Evolutionary conservation across 53 echinoderm and acorn worm genomes (phyloP), one percentile per base, ranked within the genome.

Genomic region (Echinometra lucunter): DNA sequence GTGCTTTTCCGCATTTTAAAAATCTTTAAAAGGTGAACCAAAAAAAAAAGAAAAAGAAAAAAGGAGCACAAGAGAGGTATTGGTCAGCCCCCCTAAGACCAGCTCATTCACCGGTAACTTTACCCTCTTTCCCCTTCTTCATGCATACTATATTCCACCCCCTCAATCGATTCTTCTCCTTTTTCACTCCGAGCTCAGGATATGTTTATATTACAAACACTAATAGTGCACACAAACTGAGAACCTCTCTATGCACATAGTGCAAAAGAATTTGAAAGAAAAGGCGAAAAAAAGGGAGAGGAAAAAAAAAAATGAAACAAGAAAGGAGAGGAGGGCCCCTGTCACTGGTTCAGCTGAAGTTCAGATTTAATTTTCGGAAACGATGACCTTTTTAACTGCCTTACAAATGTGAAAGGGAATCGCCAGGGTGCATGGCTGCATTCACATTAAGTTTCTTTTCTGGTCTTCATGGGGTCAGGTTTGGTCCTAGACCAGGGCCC

Each of bases 301-400:
- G n/a, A 57, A 49, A n/a, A 49, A 25, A 16, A 89, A 27, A 90
- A 60, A 66, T 18, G 66, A 57, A 25, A 66, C 32, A 15, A 40
- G 23, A 38, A 28, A 56, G 55, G 88, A 55, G 88, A 88, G 88
- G 34, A 18, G 88, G 56, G 88, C 38, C 38, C 78, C 32, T 5
- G 58, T 38, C 11, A 37, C 13, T 58, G 58, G 90, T 56, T 90
- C 90, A 90, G 63, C 38, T 4, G 63, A 37, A 90, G 90, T 90
- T 90, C 90, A 90, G 90, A 58, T 57, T 58, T 58, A 58, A 58
- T 90, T 90, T 90, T 90, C 90, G 90, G 90, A 90, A 90, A 90
- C 90, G 90, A 90, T 90, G 90, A 90, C 90, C 90, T 90, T 90
- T 58, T 90, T 90, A 90, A 60, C 90, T 90, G 57, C 56, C 66